Conservation (phyloP, 2,888 invertebrate genomes). For the Nasonia oneida region DNA sequence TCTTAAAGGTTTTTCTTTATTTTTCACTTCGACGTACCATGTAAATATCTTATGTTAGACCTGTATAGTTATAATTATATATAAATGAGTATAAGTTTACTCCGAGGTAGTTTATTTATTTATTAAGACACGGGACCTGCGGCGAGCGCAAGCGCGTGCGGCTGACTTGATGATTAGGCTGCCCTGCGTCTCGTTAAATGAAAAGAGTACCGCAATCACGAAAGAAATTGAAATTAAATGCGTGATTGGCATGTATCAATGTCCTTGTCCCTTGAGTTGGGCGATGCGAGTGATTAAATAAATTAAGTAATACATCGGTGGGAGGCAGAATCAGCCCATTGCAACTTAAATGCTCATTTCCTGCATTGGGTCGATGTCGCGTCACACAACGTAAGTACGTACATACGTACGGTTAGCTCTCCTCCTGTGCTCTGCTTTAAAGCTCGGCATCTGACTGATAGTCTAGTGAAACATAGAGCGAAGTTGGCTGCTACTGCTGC, state of each 20-base stretch:
- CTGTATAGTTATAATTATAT: not conserved
- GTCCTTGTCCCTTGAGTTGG: conserved; percentile 76
- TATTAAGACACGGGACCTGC: not conserved
- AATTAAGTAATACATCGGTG: conserved; percentile 73
- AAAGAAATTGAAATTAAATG: conserved; percentile 68
- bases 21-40: conserved; percentile 3
- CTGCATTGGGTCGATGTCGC: conserved; percentile 69
- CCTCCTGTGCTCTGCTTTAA: conserved; percentile 41
- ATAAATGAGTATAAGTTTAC: conserved; percentile 1
- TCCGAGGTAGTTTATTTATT: conserved; percentile 29
- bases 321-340: conserved; percentile 69
- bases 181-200: conserved; percentile 37
- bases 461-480: conserved; percentile 55
- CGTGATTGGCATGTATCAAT: conserved; percentile 75
- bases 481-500: not conserved
- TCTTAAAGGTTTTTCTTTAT: not conserved
- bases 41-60: conserved; percentile 11
- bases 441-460: conserved; percentile 50
- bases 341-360: conserved; percentile 77
- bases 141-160: not conserved
- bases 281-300: conserved; percentile 72
- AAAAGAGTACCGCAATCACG: conserved; percentile 53
- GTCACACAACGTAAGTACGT: conserved; percentile 39
- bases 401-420: not conserved
- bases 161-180: conserved; percentile 1